These are phyloP conservation scores for Eucera pruinosa DNA, from an alignment of 2,888 invertebrate genomes.

Conservation along the genomic window DNA sequence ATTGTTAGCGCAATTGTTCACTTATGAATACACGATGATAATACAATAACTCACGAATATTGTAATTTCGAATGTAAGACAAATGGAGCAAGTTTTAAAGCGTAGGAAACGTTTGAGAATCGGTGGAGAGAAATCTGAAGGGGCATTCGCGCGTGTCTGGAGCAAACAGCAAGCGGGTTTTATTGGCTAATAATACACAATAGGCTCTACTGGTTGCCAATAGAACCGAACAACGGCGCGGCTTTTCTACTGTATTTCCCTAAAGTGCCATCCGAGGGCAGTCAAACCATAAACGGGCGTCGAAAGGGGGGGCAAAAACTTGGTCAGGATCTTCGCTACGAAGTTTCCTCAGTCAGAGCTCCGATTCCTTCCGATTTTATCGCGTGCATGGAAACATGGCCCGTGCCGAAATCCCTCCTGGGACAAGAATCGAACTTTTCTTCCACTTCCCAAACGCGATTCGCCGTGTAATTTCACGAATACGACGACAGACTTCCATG, in stretches of 20 bases:
- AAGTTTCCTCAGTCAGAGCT: slow-evolving; percentile 58
- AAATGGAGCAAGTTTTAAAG: slow-evolving; percentile 13
- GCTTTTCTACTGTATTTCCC: slow-evolving; percentile 79
- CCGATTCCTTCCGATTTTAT: slow-evolving; percentile 70
- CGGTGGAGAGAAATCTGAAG: background rate
- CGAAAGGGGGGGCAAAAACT: slow-evolving; percentile 62
- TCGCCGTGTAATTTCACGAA: slow-evolving; percentile 14
- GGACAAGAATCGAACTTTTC: slow-evolving; percentile 50
- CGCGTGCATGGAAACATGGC: slow-evolving; percentile 53
- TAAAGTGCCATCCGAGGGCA: slow-evolving; percentile 83
- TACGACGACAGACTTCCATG: background rate
- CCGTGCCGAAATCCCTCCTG: slow-evolving; percentile 42
- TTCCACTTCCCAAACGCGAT: slow-evolving; percentile 14
- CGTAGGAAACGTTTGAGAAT: background rate
- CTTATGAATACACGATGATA: too few relatives aligned
- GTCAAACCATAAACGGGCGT: slow-evolving; percentile 81
- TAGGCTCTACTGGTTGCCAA: slow-evolving; percentile 66
- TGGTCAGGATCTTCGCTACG: slow-evolving; percentile 38
- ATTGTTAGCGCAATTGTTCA: too few relatives aligned
- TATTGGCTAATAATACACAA: slow-evolving; percentile 81
- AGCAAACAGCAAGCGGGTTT: slow-evolving; percentile 60
- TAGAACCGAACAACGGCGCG: slow-evolving; percentile 57
- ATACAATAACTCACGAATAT: too few relatives aligned
- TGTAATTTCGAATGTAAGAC: too few relatives aligned
- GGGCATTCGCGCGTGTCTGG: slow-evolving; percentile 27